A percentile compares a stretch with the other conserved stretches of the same genome.
Conservation (phyloP, 23 tunicate species). For the Trididemnum miniatum region DNA sequence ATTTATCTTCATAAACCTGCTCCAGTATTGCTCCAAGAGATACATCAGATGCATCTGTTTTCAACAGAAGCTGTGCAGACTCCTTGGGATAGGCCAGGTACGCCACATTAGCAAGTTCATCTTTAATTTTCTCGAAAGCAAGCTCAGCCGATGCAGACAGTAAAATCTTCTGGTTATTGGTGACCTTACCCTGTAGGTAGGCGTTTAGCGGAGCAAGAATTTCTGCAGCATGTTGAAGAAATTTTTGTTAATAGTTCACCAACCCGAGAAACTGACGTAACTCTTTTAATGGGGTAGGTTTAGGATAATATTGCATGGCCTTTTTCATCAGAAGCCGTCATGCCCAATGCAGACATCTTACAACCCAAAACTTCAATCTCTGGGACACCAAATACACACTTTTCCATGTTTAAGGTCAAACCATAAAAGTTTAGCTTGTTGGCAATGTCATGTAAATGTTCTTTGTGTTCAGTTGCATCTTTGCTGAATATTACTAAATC, state of each 20-base stretch:
- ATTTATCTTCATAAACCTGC: not conserved
- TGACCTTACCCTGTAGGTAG: not conserved
- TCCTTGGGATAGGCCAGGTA: not conserved
- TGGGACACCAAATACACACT: constrained; percentile 18
- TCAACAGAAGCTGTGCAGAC: not conserved
- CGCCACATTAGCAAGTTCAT: not conserved
- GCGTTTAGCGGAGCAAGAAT: not conserved
- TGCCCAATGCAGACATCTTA: constrained; percentile 4
- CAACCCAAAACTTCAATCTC: not conserved
- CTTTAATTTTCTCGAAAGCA: not conserved
- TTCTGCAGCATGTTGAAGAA: not conserved
- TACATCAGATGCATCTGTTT: constrained; percentile 1
- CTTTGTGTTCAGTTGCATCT: not conserved
- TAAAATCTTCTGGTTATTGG: not conserved
- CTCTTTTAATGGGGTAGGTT: not conserved
- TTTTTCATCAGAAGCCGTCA: not conserved
- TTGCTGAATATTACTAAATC: not conserved
- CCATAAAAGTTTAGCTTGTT: not conserved
- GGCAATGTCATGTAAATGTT: not conserved
- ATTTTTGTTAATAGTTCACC: not conserved
- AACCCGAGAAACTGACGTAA: not conserved
- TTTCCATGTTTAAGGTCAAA: constrained; percentile 11
- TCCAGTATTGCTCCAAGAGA: constrained; percentile 30
- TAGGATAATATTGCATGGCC: not conserved
- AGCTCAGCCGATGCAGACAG: not conserved